Evolutionary conservation across 2,888 invertebrate genomes (phyloP).

Genomic region (Molorchus minor): DNA sequence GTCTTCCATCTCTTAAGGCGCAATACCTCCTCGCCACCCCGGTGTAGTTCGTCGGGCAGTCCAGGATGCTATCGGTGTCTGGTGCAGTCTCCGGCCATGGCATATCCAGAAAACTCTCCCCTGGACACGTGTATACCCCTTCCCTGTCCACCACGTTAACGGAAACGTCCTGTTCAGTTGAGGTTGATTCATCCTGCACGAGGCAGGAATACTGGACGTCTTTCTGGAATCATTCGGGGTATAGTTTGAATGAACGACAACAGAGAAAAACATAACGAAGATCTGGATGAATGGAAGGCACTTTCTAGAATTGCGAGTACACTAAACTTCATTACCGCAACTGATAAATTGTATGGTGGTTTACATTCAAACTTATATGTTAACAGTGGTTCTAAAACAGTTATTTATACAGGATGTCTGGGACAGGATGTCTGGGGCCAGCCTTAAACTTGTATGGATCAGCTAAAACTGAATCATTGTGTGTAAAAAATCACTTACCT

Average conservation of each 20-base stretch:
- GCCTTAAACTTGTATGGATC: no score
- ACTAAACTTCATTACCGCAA: no score
- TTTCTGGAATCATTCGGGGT: slow-evolving; percentile 67
- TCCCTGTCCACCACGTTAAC: slow-evolving; percentile 72
- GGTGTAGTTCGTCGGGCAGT: slow-evolving; percentile 68
- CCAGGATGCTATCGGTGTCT: slow-evolving; percentile 73
- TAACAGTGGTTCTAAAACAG: no score
- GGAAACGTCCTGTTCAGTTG: slow-evolving; percentile 70
- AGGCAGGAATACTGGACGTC: slow-evolving; percentile 75
- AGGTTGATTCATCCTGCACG: slow-evolving; percentile 63
- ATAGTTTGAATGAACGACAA: no score
- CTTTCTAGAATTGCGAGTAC: no score
- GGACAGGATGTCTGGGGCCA: no score
- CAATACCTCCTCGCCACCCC: slow-evolving; percentile 68
- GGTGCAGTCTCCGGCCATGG: slow-evolving; percentile 77
- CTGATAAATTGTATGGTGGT: no score
- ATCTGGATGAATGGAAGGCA: no score
- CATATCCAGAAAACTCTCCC: slow-evolving; percentile 67
- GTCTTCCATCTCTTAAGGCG: slow-evolving; percentile 69
- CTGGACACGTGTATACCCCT: slow-evolving; percentile 68
- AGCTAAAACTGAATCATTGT: no score
- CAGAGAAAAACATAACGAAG: no score
- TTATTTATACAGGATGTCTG: no score
- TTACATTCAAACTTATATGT: no score
- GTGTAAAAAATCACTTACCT: slow-evolving; percentile 66